Percentiles rank a stretch among this genome's conserved stretches.
phyloP scores from a whole-genome alignment of 2,113 vertebrate genomes.

The Phylloscopus trochiloides region DNA sequence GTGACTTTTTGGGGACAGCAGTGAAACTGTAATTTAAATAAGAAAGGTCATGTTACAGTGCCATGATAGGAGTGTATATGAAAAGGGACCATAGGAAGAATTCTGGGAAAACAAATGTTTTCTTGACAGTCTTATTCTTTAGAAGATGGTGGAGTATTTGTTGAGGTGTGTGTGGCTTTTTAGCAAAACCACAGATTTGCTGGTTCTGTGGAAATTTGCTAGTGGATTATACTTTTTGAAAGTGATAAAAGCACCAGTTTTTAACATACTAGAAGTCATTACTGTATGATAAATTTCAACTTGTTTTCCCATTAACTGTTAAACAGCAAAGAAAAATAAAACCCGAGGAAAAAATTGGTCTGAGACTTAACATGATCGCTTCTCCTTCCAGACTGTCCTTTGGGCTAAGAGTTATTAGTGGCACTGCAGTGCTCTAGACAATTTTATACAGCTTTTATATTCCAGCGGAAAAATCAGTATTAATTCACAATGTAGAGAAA shows the following conservation, averaged over 20 bases:
- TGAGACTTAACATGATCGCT: background rate
- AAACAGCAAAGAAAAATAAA: background rate
- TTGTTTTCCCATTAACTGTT: background rate
- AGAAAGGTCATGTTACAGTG: background rate
- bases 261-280: background rate
- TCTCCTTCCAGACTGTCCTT: background rate
- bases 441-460: background rate
- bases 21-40: background rate
- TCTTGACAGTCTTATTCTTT: background rate
- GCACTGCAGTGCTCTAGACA: background rate
- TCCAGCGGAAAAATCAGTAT: background rate
- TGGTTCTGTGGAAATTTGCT: background rate
- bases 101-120: background rate
- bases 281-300: background rate
- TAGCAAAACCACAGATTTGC: background rate
- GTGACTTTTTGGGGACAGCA: background rate
- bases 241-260: background rate
- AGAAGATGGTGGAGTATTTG: background rate
- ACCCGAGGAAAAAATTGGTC: background rate
- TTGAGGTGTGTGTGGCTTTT: fast-evolving
- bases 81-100: background rate
- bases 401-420: background rate
- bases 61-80: background rate
- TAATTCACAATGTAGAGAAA: background rate
- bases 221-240: background rate